phyloP scores from a whole-genome alignment of 2,113 vertebrate species.

The Corvus moneduloides region DNA sequence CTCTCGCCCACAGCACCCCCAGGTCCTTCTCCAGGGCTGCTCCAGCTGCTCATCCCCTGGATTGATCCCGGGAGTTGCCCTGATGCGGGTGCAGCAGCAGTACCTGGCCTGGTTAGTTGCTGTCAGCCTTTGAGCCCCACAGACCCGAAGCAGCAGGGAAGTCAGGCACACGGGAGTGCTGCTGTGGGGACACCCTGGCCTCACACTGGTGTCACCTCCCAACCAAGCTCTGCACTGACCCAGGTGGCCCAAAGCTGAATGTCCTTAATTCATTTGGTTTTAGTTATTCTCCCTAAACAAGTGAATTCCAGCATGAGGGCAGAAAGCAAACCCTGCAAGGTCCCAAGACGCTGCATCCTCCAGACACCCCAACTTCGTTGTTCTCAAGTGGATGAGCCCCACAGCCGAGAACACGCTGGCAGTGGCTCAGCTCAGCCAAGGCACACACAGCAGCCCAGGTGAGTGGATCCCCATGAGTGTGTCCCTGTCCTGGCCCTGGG shows the following conservation, averaged over 20 bases:
- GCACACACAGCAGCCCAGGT: not conserved
- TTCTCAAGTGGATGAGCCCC: rapidly evolving
- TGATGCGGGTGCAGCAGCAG: not conserved
- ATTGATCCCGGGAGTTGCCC: rapidly evolving
- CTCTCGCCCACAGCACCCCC: not conserved
- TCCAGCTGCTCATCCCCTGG: not conserved
- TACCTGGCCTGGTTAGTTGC: not conserved
- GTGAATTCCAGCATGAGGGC: not conserved
- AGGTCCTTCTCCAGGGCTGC: not conserved
- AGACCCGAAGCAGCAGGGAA: not conserved
- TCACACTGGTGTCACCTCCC: not conserved
- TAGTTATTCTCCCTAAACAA: not conserved
- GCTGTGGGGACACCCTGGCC: not conserved
- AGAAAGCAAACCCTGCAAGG: not conserved
- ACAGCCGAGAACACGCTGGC: not conserved
- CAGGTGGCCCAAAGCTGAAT: not conserved
- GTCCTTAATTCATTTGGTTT: not conserved
- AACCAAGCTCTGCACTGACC: not conserved
- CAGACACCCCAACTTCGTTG: not conserved
- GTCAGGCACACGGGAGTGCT: not conserved
- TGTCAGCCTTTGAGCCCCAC: not conserved
- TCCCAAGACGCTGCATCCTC: not conserved
- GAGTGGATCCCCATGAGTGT: rapidly evolving
- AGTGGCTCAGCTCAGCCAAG: not conserved
- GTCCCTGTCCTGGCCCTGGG: not conserved